A percentile compares a stretch with the other conserved stretches of the same genome.
Conservation (phyloP, 1,140 invertebrate species). For the Drepana arcuata region DNA sequence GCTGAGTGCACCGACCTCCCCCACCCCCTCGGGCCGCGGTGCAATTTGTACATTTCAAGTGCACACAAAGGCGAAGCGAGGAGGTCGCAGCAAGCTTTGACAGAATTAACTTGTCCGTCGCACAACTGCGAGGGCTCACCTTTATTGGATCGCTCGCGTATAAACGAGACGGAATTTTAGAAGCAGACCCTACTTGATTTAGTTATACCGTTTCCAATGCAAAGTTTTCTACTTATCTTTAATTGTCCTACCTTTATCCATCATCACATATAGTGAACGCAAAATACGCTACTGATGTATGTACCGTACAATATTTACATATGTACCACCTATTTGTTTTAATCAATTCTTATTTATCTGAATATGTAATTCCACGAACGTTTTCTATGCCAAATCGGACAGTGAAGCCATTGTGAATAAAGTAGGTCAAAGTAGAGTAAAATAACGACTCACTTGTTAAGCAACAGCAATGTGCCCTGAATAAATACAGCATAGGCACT, state of each 20-base stretch:
- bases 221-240: no score
- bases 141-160: constrained; percentile 42
- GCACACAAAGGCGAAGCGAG: constrained; percentile 64
- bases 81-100: constrained; percentile 63
- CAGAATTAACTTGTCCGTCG: constrained; percentile 68
- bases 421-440: constrained; percentile 31
- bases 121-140: constrained; percentile 42
- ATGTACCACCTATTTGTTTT: no score
- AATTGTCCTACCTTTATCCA: no score
- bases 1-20: constrained; percentile 54
- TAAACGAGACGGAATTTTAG: constrained; percentile 23
- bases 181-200: no score
- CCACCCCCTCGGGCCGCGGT: constrained; percentile 34
- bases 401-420: constrained; percentile 27
- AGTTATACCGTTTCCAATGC: no score
- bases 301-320: no score
- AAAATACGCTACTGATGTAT: no score
- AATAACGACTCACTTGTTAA: constrained; percentile 48
- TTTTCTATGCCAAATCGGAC: constrained; percentile 14
- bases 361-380: no score
- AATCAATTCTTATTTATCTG: no score
- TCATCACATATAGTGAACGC: no score
- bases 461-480: constrained; percentile 40
- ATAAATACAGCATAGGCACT: constrained; percentile 22
- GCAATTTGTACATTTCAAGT: constrained; percentile 71